Base-by-base conservation (phyloP, 2,888 invertebrate species). In the Cephus pulcher region DNA sequence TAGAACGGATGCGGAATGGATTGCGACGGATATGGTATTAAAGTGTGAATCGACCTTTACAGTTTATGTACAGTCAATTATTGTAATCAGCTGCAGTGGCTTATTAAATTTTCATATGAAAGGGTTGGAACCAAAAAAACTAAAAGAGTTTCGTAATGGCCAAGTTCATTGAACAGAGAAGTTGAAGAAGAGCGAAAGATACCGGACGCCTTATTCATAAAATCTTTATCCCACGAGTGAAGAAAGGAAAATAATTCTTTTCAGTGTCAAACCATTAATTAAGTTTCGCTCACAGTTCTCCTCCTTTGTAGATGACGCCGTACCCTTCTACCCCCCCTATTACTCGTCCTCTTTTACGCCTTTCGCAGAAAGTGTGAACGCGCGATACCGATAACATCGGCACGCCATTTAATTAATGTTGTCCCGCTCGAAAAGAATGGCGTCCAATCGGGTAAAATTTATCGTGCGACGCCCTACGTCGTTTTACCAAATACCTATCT, bases 331-430 rank as follows among this genome's bases (percentile, higher is more conserved):
- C 23, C 9, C 56, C 56, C 6, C 35, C 15, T 40, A 15, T 23
- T 40, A 15, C 40, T 40, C 40, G 15, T 40, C 40, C 40, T 56
- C 4, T 56, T 56, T 56, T 56, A 56, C 56, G 56, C 56, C 78
- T 82, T 80, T 83, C 83, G 81, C 73, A 75, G 79, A 78, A 79
- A 84, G 83, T 82, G 83, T 82, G 83, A 82, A 81, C 83, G 80
- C 76, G 80, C 74, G 76, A 78, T 76, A 76, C 74, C 81, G 86
- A 85, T 86, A 85, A 81, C 86, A 83, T 82, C 83, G 79, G 73
- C 77, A 77, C 81, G 82, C 82, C 79, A 79, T 86, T 86, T 86
- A 86, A 86, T 86, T 86, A 86, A 85, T 82, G 84, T 84, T 83
- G 78, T 82, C 82, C 74, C 76, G 75, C 73, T 77, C 73, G 77